Percentiles rank a stretch among this genome's conserved stretches.
Conservation (phyloP, 2,797 vertebrate genomes). For the Buceros bicornis region DNA sequence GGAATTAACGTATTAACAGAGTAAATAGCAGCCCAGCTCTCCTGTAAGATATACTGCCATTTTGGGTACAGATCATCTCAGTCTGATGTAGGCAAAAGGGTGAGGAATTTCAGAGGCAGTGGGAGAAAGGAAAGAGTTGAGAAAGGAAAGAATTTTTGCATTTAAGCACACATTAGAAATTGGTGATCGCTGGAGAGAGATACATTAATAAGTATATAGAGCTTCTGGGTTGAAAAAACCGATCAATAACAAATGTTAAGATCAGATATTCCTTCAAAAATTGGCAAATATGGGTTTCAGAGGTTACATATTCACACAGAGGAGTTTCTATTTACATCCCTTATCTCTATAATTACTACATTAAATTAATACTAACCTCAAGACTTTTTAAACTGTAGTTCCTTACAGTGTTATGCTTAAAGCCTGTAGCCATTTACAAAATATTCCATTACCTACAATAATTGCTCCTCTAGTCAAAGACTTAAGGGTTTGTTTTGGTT, state of each 20-base stretch:
- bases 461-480: not conserved
- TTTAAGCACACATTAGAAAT: not conserved
- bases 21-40: not conserved
- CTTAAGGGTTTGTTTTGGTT: not conserved
- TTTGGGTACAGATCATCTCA: not conserved
- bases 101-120: not conserved
- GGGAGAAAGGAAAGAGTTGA: not conserved
- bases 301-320: not conserved
- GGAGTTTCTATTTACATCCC: not conserved
- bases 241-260: not conserved
- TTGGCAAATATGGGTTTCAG: not conserved
- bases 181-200: not conserved
- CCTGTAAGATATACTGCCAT: not conserved
- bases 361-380: not conserved
- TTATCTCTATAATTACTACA: not conserved
- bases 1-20: conserved; percentile 18
- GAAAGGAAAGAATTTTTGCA: not conserved
- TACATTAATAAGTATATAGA: conserved; percentile 15
- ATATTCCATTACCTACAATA: not conserved
- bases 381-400: not conserved
- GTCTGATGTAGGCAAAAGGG: not conserved
- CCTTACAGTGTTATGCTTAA: not conserved
- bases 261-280: not conserved
- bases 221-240: not conserved
- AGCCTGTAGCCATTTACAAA: not conserved